These are phyloP conservation scores for Chrysolina americana DNA, from an alignment of 2,888 invertebrate species.

Conservation along the genomic window DNA sequence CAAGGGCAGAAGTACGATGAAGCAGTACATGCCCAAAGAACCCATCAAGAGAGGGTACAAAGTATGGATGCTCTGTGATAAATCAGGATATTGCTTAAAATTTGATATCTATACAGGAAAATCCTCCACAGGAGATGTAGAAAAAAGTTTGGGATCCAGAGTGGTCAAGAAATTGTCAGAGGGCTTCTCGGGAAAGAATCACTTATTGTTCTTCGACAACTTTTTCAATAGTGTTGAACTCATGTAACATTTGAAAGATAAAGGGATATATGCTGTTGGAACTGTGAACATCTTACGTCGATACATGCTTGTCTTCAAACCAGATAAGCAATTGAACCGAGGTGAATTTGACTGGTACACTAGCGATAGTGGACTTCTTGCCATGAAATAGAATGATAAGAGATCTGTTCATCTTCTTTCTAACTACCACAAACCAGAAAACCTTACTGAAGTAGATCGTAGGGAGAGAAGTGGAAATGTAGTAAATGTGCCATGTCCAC, in stretches of 20 bases:
- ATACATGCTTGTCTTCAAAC: constrained; percentile 44
- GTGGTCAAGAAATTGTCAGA: constrained; percentile 54
- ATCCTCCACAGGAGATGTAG: constrained; percentile 8
- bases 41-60: too few relatives aligned
- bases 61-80: too few relatives aligned
- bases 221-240: constrained; percentile 55
- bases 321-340: constrained; percentile 50
- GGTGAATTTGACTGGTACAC: constrained; percentile 52
- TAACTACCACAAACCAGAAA: constrained; percentile 54
- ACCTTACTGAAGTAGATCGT: constrained; percentile 28
- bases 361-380: constrained; percentile 50
- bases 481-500: not conserved
- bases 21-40: too few relatives aligned
- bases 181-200: constrained; percentile 47
- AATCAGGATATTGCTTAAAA: too few relatives aligned
- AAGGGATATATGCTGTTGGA: constrained; percentile 48
- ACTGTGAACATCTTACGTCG: constrained; percentile 50
- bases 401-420: constrained; percentile 55
- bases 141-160: constrained; percentile 32
- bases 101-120: too few relatives aligned
- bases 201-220: constrained; percentile 58
- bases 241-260: constrained; percentile 44
- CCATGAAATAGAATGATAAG: constrained; percentile 57
- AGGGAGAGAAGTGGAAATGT: not conserved
- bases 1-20: constrained; percentile 40